phyloP scores from a whole-genome alignment of 1,140 invertebrate genomes.

The Ladona fulva region DNA sequence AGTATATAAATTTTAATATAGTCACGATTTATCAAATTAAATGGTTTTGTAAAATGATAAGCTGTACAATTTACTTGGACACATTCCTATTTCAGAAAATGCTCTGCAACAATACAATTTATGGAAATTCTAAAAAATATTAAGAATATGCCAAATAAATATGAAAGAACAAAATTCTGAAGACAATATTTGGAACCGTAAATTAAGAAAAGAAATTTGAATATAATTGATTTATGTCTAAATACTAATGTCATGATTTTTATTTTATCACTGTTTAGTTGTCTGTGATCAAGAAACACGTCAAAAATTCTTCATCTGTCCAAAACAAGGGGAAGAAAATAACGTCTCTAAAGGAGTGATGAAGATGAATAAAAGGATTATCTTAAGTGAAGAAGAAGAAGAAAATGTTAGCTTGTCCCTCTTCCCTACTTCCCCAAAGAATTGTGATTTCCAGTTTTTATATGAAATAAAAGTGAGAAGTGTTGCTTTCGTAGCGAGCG shows the following conservation, averaged over 20 bases:
- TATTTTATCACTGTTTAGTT: not conserved
- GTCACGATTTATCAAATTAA: too few relatives aligned
- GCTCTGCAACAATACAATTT: too few relatives aligned
- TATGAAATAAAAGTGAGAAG: not conserved
- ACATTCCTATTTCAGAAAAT: too few relatives aligned
- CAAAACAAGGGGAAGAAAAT: not conserved
- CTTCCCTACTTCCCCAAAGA: not conserved
- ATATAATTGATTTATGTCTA: too few relatives aligned
- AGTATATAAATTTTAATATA: too few relatives aligned
- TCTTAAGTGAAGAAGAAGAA: not conserved
- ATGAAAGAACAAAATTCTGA: too few relatives aligned
- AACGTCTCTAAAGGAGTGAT: not conserved
- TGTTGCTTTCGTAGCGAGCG: not conserved
- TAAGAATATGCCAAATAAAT: too few relatives aligned
- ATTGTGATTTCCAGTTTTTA: constrained; percentile 2
- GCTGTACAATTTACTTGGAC: too few relatives aligned
- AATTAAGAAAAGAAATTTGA: too few relatives aligned
- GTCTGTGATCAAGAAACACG: constrained; percentile 8
- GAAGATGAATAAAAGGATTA: not conserved
- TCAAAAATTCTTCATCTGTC: not conserved
- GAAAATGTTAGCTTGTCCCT: constrained; percentile 1
- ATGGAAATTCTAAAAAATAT: too few relatives aligned
- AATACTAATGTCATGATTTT: not conserved
- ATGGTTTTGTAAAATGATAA: too few relatives aligned
- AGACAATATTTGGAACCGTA: too few relatives aligned